Evolutionary conservation across 1,140 invertebrate species (phyloP), one percentile per base, ranked within the genome.

Genomic region (Wiebesia pumilae): DNA sequence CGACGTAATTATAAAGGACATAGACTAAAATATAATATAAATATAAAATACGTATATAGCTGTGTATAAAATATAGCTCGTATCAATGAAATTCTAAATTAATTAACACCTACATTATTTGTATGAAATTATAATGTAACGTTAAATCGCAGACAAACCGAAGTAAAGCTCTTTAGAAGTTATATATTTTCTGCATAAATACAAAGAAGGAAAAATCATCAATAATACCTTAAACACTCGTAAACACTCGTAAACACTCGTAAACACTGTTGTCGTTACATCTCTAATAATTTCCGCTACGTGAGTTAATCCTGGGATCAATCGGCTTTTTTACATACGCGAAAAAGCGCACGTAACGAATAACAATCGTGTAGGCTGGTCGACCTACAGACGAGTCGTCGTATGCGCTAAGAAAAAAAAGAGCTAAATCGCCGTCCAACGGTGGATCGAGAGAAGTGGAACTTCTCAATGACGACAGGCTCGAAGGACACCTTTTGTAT

Each of bases 401-500:
- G 27, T 4, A n/a, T 35, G 3, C 30, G 7, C 21, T 24, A 65
- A 14, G 51, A 82, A 82, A 82, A 81, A 67, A 82, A 69, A 82
- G 27, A 47, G 67, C 38, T 82, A 47, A 51, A 71, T 82, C 40
- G 24, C 24, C 40, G 35, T 7, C 19, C 65, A 71, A 51, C 65
- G 43, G 40, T 71, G 40, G 54, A 81, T n/a, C 19, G 58, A 78
- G 35, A 62, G n/a, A 81, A 81, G 54, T 40, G 54, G 54, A 33
- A 21, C 51, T 58, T 62, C 21, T 58, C 78, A 78, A 78, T 78
- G 43, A 78, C 40, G 54, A 65, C 24, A 33, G 14, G 27, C 7
- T 51, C 69, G 81, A 83, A 83, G 81, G 81, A 83, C 81, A 47
- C 0, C 81, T 73, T 83, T 83, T 83, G 81, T 73, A 58, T 3